Conservation (phyloP, 2,113 vertebrate genomes). For the Zosterops borbonicus region DNA sequence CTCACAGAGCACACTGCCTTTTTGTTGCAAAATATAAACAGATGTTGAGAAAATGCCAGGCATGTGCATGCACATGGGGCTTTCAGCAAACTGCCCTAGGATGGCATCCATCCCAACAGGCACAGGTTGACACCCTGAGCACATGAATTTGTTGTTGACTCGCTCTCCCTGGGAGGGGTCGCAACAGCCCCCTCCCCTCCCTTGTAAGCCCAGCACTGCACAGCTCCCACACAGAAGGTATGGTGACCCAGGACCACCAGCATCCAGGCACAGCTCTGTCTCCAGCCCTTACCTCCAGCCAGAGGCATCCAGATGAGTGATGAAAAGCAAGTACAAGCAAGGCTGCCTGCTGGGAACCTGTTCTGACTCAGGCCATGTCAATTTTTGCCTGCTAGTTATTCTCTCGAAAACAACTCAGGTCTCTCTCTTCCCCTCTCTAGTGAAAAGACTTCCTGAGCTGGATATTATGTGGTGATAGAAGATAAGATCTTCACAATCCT, state of each 20-base stretch:
- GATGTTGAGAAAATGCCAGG: background rate
- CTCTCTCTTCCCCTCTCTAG: background rate
- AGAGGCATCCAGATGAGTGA: slow-evolving; percentile 8
- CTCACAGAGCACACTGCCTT: background rate
- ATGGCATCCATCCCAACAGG: background rate
- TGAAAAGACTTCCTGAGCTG: slow-evolving; percentile 26
- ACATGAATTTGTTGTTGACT: background rate
- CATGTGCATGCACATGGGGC: accelerated
- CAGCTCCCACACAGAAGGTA: background rate
- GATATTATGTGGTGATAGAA: background rate
- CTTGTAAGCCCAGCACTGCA: background rate
- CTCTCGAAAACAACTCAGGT: background rate
- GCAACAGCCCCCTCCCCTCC: background rate
- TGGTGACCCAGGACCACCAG: background rate
- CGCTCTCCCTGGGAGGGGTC: background rate
- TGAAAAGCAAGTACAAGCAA: slow-evolving; percentile 45
- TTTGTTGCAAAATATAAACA: background rate
- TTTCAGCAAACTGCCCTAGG: background rate
- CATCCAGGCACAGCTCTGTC: background rate
- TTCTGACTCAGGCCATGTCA: slow-evolving; percentile 34
- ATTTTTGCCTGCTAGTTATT: slow-evolving; percentile 18
- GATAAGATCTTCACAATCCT: slow-evolving; percentile 13
- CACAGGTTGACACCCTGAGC: background rate
- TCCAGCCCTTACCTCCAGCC: slow-evolving; percentile 15
- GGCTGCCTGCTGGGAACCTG: background rate